phyloP scores from a whole-genome alignment of 2,797 vertebrate genomes.

The Glossophaga mutica region DNA sequence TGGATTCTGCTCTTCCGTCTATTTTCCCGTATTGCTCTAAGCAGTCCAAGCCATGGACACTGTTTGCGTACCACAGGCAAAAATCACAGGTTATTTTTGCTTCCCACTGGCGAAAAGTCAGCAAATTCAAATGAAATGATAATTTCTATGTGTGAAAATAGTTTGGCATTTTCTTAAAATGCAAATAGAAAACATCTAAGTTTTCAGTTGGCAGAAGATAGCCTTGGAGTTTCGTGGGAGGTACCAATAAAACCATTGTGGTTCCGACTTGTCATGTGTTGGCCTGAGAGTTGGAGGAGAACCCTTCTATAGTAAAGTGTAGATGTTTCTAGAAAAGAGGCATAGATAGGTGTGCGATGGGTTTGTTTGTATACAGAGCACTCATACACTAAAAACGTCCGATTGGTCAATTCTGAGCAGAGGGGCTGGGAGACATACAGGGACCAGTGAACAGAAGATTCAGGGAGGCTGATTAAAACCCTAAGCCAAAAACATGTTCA shows the following conservation, averaged over 20 bases:
- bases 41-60: not conserved
- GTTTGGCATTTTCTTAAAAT: conserved; percentile 60
- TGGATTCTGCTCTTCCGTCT: not conserved
- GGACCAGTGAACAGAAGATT: not conserved
- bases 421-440: not conserved
- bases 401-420: not conserved
- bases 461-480: not conserved
- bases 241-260: not conserved
- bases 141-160: conserved; percentile 61
- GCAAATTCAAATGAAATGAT: conserved; percentile 59
- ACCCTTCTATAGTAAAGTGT: not conserved
- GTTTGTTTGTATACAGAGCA: not conserved
- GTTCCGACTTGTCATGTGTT: not conserved
- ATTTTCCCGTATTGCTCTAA: not conserved
- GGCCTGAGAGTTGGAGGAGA: not conserved
- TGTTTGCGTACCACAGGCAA: not conserved
- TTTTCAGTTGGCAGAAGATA: conserved; percentile 37
- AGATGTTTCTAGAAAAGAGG: not conserved
- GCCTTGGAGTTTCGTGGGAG: not conserved
- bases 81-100: conserved; percentile 54
- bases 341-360: not conserved
- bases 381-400: not conserved
- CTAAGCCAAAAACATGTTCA: not conserved
- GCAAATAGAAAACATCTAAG: conserved; percentile 31
- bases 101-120: conserved; percentile 60